These are phyloP conservation scores for Pemphigus obesinymphae DNA, from an alignment of 1,140 invertebrate genomes.

Conservation along the genomic window DNA sequence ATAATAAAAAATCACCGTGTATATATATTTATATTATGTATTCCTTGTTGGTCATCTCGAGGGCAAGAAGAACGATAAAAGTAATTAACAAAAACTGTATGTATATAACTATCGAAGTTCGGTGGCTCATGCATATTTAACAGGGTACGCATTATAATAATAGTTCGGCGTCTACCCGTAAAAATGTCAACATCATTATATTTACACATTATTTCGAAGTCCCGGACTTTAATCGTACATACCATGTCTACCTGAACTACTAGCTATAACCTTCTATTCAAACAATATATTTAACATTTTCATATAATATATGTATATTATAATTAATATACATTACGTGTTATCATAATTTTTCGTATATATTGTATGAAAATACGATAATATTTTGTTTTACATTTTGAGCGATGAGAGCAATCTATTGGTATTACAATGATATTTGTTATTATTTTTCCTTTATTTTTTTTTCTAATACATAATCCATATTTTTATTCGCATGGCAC, in stretches of 20 bases:
- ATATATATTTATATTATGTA: too few relatives aligned
- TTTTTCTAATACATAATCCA: too few relatives aligned
- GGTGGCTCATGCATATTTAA: slow-evolving; percentile 30
- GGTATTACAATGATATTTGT: too few relatives aligned
- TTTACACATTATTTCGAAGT: neutral
- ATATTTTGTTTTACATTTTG: too few relatives aligned
- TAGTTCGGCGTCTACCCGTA: neutral
- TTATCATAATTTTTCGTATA: neutral
- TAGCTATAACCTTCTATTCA: neutral
- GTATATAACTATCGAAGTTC: neutral
- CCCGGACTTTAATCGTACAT: neutral
- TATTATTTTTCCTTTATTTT: too few relatives aligned
- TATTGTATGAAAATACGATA: too few relatives aligned
- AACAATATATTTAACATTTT: slow-evolving; percentile 13
- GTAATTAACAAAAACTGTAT: slow-evolving; percentile 15
- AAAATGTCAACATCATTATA: slow-evolving; percentile 3
- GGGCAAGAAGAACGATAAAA: neutral
- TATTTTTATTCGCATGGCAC: too few relatives aligned
- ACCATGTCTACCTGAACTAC: too few relatives aligned
- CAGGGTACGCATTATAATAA: slow-evolving; percentile 14
- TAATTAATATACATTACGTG: neutral
- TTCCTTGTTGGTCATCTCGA: neutral
- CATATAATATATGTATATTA: neutral
- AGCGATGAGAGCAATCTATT: too few relatives aligned
- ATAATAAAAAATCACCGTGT: too few relatives aligned